A percentile compares a stretch with the other conserved stretches of the same genome.
Evolutionary conservation across 2,113 vertebrate species (phyloP).

Genomic region (Platysteira castanea): DNA sequence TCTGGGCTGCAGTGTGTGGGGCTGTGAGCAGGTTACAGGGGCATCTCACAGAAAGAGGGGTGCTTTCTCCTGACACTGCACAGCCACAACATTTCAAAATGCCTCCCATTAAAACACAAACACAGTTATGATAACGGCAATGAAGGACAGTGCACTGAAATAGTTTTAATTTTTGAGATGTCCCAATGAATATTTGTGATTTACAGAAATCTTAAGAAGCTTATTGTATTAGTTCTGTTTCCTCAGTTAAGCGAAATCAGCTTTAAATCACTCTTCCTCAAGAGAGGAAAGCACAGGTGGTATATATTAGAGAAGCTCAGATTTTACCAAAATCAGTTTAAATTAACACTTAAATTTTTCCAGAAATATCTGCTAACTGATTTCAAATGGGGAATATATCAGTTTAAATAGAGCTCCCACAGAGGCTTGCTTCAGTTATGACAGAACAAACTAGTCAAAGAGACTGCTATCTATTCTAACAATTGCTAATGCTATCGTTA

Average conservation of each 20-base stretch:
- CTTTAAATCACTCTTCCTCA: neutral
- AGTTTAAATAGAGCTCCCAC: neutral
- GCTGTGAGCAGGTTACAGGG: neutral
- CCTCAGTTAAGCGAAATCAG: neutral
- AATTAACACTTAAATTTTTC: neutral
- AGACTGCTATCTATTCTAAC: neutral
- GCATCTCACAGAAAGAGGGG: neutral
- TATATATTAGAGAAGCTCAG: neutral
- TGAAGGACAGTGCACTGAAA: neutral
- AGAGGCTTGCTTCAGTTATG: neutral
- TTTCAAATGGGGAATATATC: neutral
- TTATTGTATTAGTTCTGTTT: constrained; percentile 6
- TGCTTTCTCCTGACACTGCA: neutral
- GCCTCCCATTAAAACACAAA: neutral
- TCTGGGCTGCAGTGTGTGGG: neutral
- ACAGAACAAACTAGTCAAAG: neutral
- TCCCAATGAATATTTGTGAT: neutral
- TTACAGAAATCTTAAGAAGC: neutral
- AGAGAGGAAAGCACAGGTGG: neutral
- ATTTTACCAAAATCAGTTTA: neutral
- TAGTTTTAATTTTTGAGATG: neutral
- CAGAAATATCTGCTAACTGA: neutral
- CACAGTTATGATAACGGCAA: neutral
- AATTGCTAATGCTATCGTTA: neutral
- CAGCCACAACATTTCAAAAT: neutral